Percentiles rank a stretch among this genome's conserved stretches.
Evolutionary conservation across 2,113 vertebrate species (phyloP).

Genomic region (Coptodon rendalli): DNA sequence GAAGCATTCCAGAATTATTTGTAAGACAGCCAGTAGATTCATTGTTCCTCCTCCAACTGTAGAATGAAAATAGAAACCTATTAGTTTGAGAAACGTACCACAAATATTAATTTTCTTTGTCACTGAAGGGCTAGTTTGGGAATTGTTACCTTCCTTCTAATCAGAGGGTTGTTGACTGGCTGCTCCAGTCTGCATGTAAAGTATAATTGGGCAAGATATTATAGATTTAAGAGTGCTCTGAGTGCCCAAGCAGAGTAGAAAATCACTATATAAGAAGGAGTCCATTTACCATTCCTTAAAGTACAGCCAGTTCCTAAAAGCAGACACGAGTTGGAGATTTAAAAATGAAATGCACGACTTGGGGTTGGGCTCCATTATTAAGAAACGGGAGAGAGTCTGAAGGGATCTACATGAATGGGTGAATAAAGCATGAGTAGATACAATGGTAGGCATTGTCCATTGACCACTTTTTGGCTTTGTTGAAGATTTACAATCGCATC

Average conservation of each 20-base stretch:
- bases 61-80: background rate
- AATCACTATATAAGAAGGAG: background rate
- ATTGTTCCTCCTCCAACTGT: background rate
- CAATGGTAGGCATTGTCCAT: background rate
- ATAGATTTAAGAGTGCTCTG: background rate
- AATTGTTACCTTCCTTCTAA: background rate
- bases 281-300: background rate
- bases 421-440: background rate
- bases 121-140: background rate
- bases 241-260: background rate
- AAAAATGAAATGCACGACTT: background rate
- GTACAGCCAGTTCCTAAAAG: background rate
- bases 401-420: background rate
- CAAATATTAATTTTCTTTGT: background rate
- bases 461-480: background rate
- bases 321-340: background rate
- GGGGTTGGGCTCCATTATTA: background rate
- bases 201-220: background rate
- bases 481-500: background rate
- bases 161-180: background rate
- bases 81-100: background rate
- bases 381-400: background rate
- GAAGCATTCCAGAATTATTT: background rate
- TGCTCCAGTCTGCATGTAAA: background rate
- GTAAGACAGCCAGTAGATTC: background rate